These are phyloP conservation scores for Dryobota labecula DNA, from an alignment of 2,888 invertebrate genomes.

Conservation along the genomic window DNA sequence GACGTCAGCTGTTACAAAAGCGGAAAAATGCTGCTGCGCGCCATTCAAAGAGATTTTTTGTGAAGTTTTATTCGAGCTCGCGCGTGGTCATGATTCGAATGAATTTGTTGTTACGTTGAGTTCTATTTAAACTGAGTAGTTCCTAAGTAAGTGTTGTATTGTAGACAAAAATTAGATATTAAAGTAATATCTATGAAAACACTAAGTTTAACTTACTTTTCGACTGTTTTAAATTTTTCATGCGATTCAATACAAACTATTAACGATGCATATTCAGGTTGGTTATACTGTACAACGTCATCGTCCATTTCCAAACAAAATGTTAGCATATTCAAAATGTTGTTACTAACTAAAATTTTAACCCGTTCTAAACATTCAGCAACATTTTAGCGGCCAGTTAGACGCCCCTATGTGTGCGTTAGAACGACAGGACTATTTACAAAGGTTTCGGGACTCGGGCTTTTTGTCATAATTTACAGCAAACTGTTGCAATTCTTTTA, in stretches of 20 bases:
- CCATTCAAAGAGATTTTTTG: slow-evolving; percentile 33
- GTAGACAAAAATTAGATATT: background rate
- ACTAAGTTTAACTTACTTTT: background rate
- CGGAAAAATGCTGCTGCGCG: slow-evolving; percentile 75
- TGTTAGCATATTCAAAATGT: background rate
- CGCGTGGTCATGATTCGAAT: slow-evolving; percentile 22
- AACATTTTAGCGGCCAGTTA: slow-evolving; percentile 64
- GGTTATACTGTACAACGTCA: background rate
- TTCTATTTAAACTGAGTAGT: background rate
- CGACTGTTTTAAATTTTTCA: background rate
- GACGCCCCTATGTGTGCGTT: slow-evolving; percentile 55
- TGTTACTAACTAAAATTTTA: slow-evolving; percentile 10
- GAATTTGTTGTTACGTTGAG: background rate
- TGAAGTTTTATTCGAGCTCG: slow-evolving; percentile 41
- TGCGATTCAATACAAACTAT: background rate
- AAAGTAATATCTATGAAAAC: background rate
- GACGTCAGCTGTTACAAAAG: slow-evolving; percentile 72
- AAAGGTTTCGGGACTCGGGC: slow-evolving; percentile 67
- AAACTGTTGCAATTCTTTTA: slow-evolving; percentile 21
- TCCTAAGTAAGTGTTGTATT: background rate
- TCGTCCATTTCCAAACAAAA: background rate
- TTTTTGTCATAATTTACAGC: slow-evolving; percentile 63
- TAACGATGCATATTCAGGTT: background rate
- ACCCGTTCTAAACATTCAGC: slow-evolving; percentile 33
- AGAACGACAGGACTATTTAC: slow-evolving; percentile 54